Evolutionary conservation across 1,140 invertebrate species (phyloP), one percentile per base, ranked within the genome.

Genomic region (Drosophila nigrodunni): DNA sequence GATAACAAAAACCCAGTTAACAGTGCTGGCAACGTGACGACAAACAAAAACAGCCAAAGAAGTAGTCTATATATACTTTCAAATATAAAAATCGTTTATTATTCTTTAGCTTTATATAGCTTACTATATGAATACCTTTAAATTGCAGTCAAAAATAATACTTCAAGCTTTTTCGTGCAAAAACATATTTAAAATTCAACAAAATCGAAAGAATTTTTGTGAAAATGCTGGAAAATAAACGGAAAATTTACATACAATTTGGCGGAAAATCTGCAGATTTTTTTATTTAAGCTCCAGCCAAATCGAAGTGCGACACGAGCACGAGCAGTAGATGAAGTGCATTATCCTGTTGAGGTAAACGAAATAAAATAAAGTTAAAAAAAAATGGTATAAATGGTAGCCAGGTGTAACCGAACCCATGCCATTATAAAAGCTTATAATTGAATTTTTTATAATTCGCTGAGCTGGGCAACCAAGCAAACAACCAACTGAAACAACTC

Each of bases 401-500:
- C 41, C 66, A 77, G 79, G 65, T 87, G 78, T 57, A 71, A 73
- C 37, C 59, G 58, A 55, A 54, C 62, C 55, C 52, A 69, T 52
- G 61, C 73, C 44, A 80, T 88, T 88, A 78, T 78, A 80, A 83
- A 88, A 66, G 57, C 67, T 77, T 80, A 78, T 83, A 88, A 88
- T 88, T 83, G 77, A 88, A 88, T 89, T 89, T 88, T 88, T 80
- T 83, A 78, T 83, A 83, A 77, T 79, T 57, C 82, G 77, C 80
- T 77, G 55, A 67, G 64, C 64, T 82, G 72, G 39, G 21, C 39
- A 50, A 72, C 57, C 55, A 64, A 62, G 60, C 58, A 61, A 46
- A 54, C 54, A 37, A 3, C 47, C 65, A 60, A 62, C 50, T 41
- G 62, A 52, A 64, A 37, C 52, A 64, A 54, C 46, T 61, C 43